A percentile compares a stretch with the other conserved stretches of the same genome.
These are phyloP conservation scores for Hirtodrosophila trivittata DNA, from an alignment of 2,888 invertebrate genomes.

Conservation along the genomic window DNA sequence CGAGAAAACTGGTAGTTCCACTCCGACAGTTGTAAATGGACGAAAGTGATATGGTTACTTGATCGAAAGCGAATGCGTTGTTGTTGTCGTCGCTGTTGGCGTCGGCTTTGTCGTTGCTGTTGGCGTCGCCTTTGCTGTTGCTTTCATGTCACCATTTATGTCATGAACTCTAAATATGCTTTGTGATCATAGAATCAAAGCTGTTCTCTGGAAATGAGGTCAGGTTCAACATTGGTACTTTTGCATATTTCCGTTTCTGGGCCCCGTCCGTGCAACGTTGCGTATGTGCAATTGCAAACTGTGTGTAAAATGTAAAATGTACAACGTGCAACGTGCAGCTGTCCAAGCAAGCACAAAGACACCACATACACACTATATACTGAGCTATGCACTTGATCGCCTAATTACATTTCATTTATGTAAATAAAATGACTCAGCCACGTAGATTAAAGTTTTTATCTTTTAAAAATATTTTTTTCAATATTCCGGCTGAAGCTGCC, in stretches of 20 bases:
- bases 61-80: conserved; percentile 76
- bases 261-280: conserved; percentile 4
- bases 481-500: conserved; percentile 16
- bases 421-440: conserved; percentile 46
- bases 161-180: conserved; percentile 49
- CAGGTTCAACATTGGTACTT: conserved; percentile 49
- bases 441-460: conserved; percentile 45
- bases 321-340: conserved; percentile 38
- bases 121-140: neutral
- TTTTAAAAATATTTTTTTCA: conserved; percentile 23
- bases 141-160: conserved; percentile 34
- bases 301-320: neutral
- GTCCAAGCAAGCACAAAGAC: too few species aligned
- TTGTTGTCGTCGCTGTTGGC: neutral
- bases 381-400: conserved; percentile 41
- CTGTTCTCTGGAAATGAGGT: conserved; percentile 38
- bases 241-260: conserved; percentile 30
- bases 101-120: neutral
- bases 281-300: conserved; percentile 31
- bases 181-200: conserved; percentile 33
- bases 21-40: conserved; percentile 49
- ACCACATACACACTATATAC: too few species aligned
- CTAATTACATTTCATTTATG: too few species aligned
- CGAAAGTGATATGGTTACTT: conserved; percentile 78
- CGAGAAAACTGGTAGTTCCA: conserved; percentile 74